phyloP scores from a whole-genome alignment of 2,797 vertebrate genomes.

The Okamejei kenojei region DNA sequence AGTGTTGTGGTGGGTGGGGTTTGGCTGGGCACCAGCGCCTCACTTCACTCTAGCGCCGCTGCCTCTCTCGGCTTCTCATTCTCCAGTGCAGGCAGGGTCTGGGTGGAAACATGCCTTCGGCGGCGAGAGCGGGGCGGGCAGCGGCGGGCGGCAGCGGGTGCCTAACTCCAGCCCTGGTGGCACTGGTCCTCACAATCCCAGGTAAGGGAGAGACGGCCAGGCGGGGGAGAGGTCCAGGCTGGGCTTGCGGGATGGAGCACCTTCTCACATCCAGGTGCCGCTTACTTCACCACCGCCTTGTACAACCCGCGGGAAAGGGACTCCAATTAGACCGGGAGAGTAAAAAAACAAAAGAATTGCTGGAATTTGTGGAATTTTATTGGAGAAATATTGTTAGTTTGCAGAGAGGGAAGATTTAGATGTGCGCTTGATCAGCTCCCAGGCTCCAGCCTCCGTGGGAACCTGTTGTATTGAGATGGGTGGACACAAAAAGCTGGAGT shows the following conservation, averaged over 20 bases:
- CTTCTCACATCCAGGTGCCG: background rate
- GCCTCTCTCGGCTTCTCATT: background rate
- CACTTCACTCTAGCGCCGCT: background rate
- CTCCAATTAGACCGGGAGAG: background rate
- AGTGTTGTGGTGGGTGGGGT: slow-evolving; percentile 12
- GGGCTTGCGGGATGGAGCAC: too few species aligned
- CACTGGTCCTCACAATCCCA: background rate
- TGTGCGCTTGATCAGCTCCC: background rate
- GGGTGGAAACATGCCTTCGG: slow-evolving; percentile 29
- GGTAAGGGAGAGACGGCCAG: background rate
- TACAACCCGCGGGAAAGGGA: background rate
- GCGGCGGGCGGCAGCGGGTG: background rate
- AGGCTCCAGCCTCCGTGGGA: background rate
- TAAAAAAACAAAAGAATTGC: too few species aligned
- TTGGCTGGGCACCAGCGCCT: background rate
- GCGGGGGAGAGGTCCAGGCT: background rate
- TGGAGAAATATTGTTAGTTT: background rate
- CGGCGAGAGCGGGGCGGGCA: background rate
- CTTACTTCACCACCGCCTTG: background rate
- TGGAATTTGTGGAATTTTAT: background rate
- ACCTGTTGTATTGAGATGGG: background rate
- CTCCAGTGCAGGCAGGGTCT: background rate
- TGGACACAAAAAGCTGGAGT: too few species aligned
- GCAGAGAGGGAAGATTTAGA: background rate
- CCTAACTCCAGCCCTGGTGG: background rate